Percentiles rank a stretch among this genome's conserved stretches.
phyloP scores from a whole-genome alignment of 2,113 vertebrate genomes.

The Heteronetta atricapilla region DNA sequence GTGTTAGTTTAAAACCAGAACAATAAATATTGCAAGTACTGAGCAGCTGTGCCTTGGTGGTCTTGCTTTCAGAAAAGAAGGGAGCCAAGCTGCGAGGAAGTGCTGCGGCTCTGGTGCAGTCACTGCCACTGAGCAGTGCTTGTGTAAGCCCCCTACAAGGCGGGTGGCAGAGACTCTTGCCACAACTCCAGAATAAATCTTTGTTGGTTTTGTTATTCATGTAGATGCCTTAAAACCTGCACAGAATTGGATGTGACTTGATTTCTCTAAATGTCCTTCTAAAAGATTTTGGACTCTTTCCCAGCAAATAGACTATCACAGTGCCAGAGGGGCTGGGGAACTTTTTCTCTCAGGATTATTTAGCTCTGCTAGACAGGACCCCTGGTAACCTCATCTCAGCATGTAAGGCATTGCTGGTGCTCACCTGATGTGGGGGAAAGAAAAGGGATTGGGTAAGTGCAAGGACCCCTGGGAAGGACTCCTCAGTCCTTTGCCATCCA shows the following conservation, averaged over 20 bases:
- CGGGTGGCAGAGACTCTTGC: neutral
- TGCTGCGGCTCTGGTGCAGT: neutral
- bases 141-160: neutral
- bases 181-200: neutral
- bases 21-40: neutral
- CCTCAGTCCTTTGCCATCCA: too few relatives aligned
- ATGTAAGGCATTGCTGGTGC: too few relatives aligned
- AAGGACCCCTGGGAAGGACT: too few relatives aligned
- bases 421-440: too few relatives aligned
- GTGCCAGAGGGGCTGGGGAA: neutral
- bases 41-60: neutral
- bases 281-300: neutral
- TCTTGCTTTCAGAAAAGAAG: neutral
- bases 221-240: neutral
- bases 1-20: neutral
- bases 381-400: neutral
- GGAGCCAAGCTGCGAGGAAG: neutral
- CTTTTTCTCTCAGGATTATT: neutral
- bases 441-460: too few relatives aligned
- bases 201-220: neutral
- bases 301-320: neutral
- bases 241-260: neutral
- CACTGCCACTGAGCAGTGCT: neutral
- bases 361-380: neutral
- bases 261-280: neutral